These are phyloP conservation scores for Dreissena polymorpha DNA, from an alignment of 1,140 invertebrate genomes.

Conservation along the genomic window DNA sequence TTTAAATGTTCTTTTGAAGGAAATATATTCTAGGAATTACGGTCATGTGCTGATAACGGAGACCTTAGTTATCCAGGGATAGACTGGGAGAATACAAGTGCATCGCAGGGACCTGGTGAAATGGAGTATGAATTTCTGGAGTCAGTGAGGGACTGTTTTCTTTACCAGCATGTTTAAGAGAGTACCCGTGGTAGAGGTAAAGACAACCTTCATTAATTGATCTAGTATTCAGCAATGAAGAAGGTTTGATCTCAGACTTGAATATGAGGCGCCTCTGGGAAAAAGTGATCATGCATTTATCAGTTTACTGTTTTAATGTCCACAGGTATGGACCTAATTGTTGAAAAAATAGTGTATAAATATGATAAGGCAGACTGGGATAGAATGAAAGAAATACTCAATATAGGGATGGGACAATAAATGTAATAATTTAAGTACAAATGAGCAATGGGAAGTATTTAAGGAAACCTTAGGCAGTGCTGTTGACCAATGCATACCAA, in stretches of 20 bases:
- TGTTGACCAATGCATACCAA: background rate
- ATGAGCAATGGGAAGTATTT: background rate
- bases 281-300: constrained; percentile 24
- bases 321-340: background rate
- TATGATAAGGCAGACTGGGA: constrained; percentile 15
- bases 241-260: constrained; percentile 3
- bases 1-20: too few species aligned
- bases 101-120: background rate
- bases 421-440: background rate
- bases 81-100: background rate
- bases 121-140: constrained; percentile 18
- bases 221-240: background rate
- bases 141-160: background rate
- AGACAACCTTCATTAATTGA: constrained; percentile 1
- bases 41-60: background rate
- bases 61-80: constrained; percentile 11
- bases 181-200: background rate
- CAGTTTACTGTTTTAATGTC: background rate
- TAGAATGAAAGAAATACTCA: background rate
- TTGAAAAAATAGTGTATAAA: constrained; percentile 5
- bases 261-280: background rate
- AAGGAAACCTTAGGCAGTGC: background rate
- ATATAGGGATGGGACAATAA: background rate
- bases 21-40: too few species aligned
- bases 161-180: constrained; percentile 7